phyloP scores from a whole-genome alignment of 2,888 invertebrate species.

The Spilosoma lubricipeda region DNA sequence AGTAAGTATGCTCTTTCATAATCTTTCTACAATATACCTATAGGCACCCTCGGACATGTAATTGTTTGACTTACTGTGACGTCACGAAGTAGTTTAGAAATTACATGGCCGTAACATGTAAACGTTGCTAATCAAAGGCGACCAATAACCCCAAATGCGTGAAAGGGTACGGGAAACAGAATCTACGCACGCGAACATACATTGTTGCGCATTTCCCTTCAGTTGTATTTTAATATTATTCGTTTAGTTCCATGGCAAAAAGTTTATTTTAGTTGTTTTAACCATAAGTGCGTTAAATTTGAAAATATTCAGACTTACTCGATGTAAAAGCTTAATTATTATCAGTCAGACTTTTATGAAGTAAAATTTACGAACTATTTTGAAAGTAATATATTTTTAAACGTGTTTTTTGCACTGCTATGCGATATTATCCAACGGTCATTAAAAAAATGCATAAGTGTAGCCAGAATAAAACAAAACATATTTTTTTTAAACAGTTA shows the following conservation, averaged over 20 bases:
- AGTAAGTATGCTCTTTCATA: background rate
- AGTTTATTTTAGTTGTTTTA: background rate
- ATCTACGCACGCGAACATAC: slow-evolving; percentile 9
- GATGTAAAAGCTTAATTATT: no score
- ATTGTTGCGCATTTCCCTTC: slow-evolving; percentile 13
- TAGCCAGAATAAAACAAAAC: background rate
- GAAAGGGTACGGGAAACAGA: slow-evolving; percentile 2
- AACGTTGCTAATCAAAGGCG: slow-evolving; percentile 11
- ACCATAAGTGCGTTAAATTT: no score
- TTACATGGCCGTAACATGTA: slow-evolving; percentile 12
- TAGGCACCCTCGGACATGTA: background rate
- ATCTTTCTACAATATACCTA: background rate
- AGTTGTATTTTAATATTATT: background rate
- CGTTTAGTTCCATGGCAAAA: background rate
- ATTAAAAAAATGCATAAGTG: no score
- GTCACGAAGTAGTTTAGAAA: background rate
- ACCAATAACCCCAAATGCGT: slow-evolving; percentile 15
- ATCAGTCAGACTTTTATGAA: no score
- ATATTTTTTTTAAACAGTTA: no score
- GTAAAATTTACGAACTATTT: no score
- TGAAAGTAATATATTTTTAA: no score
- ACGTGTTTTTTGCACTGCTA: background rate
- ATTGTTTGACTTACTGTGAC: background rate
- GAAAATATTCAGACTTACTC: no score
- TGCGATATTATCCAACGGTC: no score